phyloP scores from a whole-genome alignment of 2,888 invertebrate genomes.

The Eudemis profundana region DNA sequence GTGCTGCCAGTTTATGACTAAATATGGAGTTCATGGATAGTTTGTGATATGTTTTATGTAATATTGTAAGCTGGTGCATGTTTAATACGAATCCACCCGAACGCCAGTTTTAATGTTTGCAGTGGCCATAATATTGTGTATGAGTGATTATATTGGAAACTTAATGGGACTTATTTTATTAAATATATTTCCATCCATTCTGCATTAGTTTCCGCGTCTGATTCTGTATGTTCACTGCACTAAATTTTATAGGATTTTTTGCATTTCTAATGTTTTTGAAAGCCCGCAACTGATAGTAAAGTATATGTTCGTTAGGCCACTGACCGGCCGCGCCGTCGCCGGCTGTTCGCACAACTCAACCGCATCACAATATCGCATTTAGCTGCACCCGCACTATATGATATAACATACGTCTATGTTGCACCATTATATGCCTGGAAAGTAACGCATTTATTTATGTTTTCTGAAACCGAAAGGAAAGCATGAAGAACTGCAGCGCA shows the following conservation, averaged over 20 bases:
- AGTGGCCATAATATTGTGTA: conserved; percentile 40
- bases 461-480: conserved; percentile 30
- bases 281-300: not conserved
- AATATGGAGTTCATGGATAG: conserved; percentile 47
- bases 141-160: conserved; percentile 22
- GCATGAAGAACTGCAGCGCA: conserved; percentile 52
- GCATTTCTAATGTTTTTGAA: conserved; percentile 1
- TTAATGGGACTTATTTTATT: conserved; percentile 10
- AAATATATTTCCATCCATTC: conserved; percentile 13
- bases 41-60: conserved; percentile 49
- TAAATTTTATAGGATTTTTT: not conserved
- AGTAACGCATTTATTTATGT: conserved; percentile 41
- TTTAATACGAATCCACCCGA: conserved; percentile 31
- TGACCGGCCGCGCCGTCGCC: not conserved
- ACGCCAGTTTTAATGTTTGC: conserved; percentile 38
- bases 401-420: conserved; percentile 28
- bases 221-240: conserved; percentile 12
- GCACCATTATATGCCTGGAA: conserved; percentile 37
- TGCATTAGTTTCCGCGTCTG: conserved; percentile 8
- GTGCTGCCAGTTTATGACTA: conserved; percentile 48
- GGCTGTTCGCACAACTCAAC: conserved; percentile 23
- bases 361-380: conserved; percentile 41
- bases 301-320: not conserved
- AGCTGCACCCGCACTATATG: conserved; percentile 35
- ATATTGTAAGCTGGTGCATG: conserved; percentile 50